phyloP scores from a whole-genome alignment of 2,113 vertebrate species.

The Campylorhamphus procurvoides region DNA sequence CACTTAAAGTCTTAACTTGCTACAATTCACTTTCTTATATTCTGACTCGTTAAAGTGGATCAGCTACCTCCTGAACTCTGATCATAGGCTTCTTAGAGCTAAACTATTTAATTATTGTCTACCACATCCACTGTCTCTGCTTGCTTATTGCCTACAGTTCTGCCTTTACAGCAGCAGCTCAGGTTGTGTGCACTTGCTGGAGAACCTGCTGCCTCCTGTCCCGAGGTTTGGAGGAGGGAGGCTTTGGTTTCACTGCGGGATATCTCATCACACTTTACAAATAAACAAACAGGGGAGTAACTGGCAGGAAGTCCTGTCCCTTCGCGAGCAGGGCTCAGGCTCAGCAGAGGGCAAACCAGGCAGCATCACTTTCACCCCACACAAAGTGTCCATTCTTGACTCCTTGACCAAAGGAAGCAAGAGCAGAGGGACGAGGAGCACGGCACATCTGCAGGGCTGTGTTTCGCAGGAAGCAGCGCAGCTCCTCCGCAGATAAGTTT shows the following conservation, averaged over 20 bases:
- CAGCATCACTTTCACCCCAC: slow-evolving; percentile 68
- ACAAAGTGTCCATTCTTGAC: slow-evolving; percentile 81
- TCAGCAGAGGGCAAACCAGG: slow-evolving; percentile 35
- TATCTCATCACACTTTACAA: slow-evolving; percentile 26
- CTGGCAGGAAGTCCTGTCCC: slow-evolving; percentile 58
- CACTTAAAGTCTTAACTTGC: slow-evolving; percentile 60
- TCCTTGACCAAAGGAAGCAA: slow-evolving; percentile 55
- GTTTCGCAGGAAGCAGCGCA: slow-evolving; percentile 75
- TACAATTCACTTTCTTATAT: slow-evolving; percentile 18
- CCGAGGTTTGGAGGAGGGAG: not conserved
- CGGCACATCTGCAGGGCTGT: slow-evolving; percentile 69
- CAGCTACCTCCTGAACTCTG: slow-evolving; percentile 1
- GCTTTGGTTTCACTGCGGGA: not conserved
- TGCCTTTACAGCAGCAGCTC: not conserved
- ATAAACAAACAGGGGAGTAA: slow-evolving; percentile 59
- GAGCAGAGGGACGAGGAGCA: slow-evolving; percentile 9
- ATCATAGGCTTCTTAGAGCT: not conserved
- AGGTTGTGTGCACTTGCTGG: slow-evolving; percentile 2
- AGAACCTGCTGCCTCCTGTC: slow-evolving; percentile 10
- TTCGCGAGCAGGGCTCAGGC: slow-evolving; percentile 24
- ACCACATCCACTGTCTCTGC: not conserved
- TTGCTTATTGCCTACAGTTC: not conserved
- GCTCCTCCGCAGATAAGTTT: slow-evolving; percentile 78
- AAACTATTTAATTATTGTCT: slow-evolving; percentile 6
- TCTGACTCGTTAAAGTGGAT: not conserved